phyloP scores from a whole-genome alignment of 1,140 invertebrate species.

The Caenorhabditis briggsae region DNA sequence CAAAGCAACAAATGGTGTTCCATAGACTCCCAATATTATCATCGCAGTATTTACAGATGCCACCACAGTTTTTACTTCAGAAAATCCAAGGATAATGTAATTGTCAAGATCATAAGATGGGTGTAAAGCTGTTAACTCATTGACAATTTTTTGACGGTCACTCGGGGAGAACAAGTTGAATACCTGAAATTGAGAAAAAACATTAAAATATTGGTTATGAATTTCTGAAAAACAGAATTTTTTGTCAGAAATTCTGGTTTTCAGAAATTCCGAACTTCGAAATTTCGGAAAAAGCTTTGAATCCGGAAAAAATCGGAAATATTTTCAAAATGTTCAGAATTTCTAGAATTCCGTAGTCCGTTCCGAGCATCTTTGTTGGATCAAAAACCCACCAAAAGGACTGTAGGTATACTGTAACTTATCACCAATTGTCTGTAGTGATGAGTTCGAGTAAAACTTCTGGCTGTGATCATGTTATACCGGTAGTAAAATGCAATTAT shows the following conservation, averaged over 20 bases:
- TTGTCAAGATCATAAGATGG: slow-evolving; percentile 4
- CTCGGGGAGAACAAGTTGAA: not conserved
- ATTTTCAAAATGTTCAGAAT: not conserved
- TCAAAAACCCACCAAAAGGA: not conserved
- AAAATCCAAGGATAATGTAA: not conserved
- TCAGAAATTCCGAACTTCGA: too few relatives aligned
- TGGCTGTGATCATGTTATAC: not conserved
- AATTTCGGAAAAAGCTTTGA: not conserved
- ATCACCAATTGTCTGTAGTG: slow-evolving; percentile 4
- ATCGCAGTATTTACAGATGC: not conserved
- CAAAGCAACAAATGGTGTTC: slow-evolving; percentile 13
- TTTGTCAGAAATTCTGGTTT: too few relatives aligned
- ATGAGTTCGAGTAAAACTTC: not conserved
- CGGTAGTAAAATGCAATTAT: slow-evolving; percentile 31
- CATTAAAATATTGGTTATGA: too few relatives aligned
- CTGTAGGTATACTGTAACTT: not conserved
- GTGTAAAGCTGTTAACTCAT: not conserved
- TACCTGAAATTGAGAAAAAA: not conserved
- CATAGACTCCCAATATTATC: not conserved
- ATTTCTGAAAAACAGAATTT: too few relatives aligned
- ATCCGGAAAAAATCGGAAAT: too few relatives aligned
- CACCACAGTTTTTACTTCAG: not conserved
- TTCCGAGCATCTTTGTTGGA: not conserved
- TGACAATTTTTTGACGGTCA: not conserved
- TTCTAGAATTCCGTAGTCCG: too few relatives aligned